Conservation (phyloP, 2,888 invertebrate genomes). For the Pollenia labialis region DNA sequence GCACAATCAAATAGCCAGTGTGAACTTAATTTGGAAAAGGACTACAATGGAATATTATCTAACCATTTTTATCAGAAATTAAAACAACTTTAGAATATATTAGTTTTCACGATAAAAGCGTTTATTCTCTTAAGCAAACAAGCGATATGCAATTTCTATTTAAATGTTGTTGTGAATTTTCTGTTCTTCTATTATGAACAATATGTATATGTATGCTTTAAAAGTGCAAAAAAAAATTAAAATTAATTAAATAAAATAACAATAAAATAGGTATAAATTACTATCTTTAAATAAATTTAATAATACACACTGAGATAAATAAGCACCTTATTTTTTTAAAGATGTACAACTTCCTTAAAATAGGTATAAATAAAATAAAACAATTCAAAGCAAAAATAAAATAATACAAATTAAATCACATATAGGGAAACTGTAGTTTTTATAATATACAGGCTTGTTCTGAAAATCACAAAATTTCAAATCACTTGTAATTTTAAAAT, state of each 20-base stretch:
- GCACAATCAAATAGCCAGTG: no score
- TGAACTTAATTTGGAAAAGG: no score
- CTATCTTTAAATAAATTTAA: constrained; percentile 2
- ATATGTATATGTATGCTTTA: constrained; percentile 21
- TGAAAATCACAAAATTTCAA: no score
- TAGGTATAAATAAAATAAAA: constrained; percentile 13
- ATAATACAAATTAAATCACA: constrained; percentile 13
- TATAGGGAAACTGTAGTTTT: not conserved
- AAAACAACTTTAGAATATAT: constrained; percentile 14
- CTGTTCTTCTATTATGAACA: constrained; percentile 1
- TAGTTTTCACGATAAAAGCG: constrained; percentile 60
- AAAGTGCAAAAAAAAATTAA: constrained; percentile 24
- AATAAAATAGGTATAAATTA: constrained; percentile 13
- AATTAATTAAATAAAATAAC: constrained; percentile 39
- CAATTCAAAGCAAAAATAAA: not conserved
- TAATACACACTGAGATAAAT: constrained; percentile 34
- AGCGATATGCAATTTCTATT: constrained; percentile 65
- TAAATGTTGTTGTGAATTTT: constrained; percentile 23
- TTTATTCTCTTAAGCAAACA: constrained; percentile 63
- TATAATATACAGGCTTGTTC: not conserved
- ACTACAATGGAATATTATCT: no score
- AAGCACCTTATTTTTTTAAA: constrained; percentile 33
- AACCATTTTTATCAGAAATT: not conserved
- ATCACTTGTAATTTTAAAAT: no score
- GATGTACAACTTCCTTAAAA: not conserved